Conservation (phyloP, 2,797 vertebrate genomes). For the Otus scops region DNA sequence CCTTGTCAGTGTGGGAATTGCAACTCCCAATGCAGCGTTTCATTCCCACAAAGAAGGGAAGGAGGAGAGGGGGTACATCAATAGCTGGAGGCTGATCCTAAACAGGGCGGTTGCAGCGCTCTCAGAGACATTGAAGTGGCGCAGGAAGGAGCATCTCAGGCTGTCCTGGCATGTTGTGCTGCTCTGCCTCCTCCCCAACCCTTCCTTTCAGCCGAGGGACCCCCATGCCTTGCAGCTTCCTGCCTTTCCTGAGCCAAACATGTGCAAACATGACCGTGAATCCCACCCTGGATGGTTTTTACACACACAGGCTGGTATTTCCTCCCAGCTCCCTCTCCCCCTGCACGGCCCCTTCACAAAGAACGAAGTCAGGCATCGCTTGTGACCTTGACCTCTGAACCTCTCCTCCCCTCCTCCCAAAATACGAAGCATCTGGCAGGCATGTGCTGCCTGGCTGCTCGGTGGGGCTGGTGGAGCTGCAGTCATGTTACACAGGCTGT, state of each 20-base stretch:
- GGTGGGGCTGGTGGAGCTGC: background rate
- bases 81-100: background rate
- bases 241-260: background rate
- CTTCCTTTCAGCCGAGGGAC: background rate
- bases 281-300: background rate
- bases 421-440: background rate
- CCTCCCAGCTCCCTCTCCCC: background rate
- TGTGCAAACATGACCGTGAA: background rate
- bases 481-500: background rate
- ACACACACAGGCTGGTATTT: constrained; percentile 31
- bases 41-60: background rate
- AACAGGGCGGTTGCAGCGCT: accelerated
- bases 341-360: background rate
- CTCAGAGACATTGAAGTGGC: accelerated
- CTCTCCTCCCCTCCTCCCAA: background rate
- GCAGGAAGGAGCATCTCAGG: background rate
- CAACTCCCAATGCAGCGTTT: background rate
- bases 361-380: background rate
- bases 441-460: background rate
- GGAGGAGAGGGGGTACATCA: background rate
- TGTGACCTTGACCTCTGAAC: background rate
- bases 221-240: background rate
- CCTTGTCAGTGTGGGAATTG: background rate
- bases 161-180: background rate
- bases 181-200: background rate